Evolutionary conservation across 2,797 vertebrate genomes (phyloP).

Genomic region (Pantherophis vulpinus): DNA sequence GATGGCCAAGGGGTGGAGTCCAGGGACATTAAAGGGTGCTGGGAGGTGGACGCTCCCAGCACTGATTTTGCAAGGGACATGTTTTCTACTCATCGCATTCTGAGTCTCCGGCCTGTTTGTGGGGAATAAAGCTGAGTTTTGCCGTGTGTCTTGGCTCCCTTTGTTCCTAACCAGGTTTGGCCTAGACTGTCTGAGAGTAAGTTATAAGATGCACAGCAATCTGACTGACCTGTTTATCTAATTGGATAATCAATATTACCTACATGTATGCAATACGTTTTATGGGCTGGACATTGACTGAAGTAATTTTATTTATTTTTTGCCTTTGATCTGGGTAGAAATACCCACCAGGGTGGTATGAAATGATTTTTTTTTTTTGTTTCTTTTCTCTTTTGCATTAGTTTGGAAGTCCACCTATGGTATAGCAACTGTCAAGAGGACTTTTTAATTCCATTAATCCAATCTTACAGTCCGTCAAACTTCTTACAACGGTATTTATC

Average conservation of each 20-base stretch:
- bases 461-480: background rate
- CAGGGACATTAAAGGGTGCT: too few relatives aligned
- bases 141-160: too few relatives aligned
- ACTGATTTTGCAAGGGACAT: too few relatives aligned
- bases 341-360: background rate
- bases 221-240: background rate
- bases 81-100: too few relatives aligned
- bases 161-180: too few relatives aligned
- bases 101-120: too few relatives aligned
- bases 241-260: background rate
- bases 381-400: background rate
- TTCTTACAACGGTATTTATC: slow-evolving; percentile 1
- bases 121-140: too few relatives aligned
- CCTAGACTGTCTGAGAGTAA: background rate
- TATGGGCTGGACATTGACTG: background rate
- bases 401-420: background rate
- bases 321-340: background rate
- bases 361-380: background rate
- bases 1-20: too few relatives aligned
- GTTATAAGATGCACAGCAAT: background rate
- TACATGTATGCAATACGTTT: background rate
- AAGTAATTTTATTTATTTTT: background rate
- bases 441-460: slow-evolving; percentile 3
- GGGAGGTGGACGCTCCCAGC: too few relatives aligned
- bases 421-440: background rate